Base-by-base conservation (phyloP, 2,888 invertebrate genomes). In the Aspidiotus rigidus region DNA sequence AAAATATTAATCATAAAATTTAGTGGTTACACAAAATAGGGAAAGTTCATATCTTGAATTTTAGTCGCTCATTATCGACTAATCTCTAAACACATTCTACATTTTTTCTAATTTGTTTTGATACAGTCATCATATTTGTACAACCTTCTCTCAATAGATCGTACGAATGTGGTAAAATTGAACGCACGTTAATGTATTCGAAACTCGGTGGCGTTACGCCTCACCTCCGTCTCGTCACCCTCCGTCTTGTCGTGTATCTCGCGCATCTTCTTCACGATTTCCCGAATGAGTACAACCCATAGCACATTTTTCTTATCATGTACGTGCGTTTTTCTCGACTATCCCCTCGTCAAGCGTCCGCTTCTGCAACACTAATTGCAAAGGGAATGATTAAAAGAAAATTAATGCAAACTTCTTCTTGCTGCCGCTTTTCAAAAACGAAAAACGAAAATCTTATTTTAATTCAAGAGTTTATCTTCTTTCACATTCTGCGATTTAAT, bases 361-460 rank as follows among this genome's bases (percentile, higher is more conserved):
- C 71, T 69, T 71, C 71, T 69, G 69, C 71, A 70, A 72, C 71
- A 71, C 71, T 72, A 72, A 72, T 72, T 72, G 72, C 71, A 71
- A 72, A 72, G 70, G 71, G 70, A 71, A 71, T 72, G 72, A 72
- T 72, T 72, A 72, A 72, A 72, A 71, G 71, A 71, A 72, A 72
- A 72, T 72, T 72, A 72, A 72, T 71, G 72, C 71, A 70, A 71
- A 72, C 71, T 70, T 69, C 71, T 72, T 71, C 69, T 69, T 62
- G 44, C 62, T 69, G 61, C 69, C 69, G 61, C 62, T 69, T 61
- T 62, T 69, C 61, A 67, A 67, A 67, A 67, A 66, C 66, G 66
- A 66, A 66, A 66, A 66, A 67, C 67, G 67, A 67, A 66, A 67
- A 67, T 67, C 67, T 67, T 67, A 67, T 67, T 67, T 67, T 67